Base-by-base conservation (phyloP, 2,113 vertebrate genomes). In the Pachyramphus minor region DNA sequence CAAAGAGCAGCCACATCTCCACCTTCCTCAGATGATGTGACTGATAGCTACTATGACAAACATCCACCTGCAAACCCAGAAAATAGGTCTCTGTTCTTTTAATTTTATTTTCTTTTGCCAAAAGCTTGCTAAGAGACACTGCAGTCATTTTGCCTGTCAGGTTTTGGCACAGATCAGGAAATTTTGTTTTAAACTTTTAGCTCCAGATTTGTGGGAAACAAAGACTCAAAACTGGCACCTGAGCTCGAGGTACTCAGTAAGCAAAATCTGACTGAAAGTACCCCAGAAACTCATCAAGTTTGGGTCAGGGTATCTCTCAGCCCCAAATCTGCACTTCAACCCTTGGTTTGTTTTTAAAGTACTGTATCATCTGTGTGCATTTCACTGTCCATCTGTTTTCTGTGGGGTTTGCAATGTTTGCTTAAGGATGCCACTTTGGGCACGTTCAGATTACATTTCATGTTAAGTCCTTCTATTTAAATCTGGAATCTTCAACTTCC, bases 1-100 rank as follows among this genome's bases (percentile, higher is more conserved):
- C 33, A 11, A 4, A 0, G n/a, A 77, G 69, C 0, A 77, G 60
- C 3, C 8, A 1, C 35, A 47, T 52, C 37, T 81, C 47, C 78
- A 78, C 22, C n/a, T 53, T 74, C 50, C 52, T 77, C 39, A 44
- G 27, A 63, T 1, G 15, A 50, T 1, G 17, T 22, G 42, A 62
- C 50, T 14, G 20, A 58, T 20, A 35, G 81, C 41, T 53, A 60
- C 41, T 53, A 47, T 3, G 10, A 59, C 37, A 77, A 44, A 37
- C 4, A 56, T 10, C 58, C 60, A 53, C 33, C 30, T 21, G 52
- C 49, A 83, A 56, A 64, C 5, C 24, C 64, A 66, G 16, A 62
- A 62, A 63, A 37, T 0, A 35, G 9, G 58, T n/a, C 19, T 47
- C 28, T 24, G 9, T 58, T 50, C 25, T 45, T 42, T 33, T 49